phyloP scores from a whole-genome alignment of 2,888 invertebrate genomes.

The Brenthis ino region DNA sequence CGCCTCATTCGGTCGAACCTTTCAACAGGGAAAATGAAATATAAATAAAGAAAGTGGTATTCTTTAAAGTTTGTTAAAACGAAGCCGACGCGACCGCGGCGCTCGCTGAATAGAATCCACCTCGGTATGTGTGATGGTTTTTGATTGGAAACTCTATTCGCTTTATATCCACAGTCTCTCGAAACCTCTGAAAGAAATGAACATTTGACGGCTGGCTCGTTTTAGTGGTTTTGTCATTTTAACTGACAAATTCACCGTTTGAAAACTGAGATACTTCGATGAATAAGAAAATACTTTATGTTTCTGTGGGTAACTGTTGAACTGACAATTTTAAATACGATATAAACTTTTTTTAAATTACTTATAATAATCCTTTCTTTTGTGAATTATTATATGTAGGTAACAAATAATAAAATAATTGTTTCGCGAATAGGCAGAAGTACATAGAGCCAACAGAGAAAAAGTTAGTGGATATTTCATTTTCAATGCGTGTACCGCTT shows the following conservation, averaged over 20 bases:
- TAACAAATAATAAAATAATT: too few relatives aligned
- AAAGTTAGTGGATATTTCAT: too few relatives aligned
- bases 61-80: not conserved
- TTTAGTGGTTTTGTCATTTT: not conserved
- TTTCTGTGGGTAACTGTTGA: too few relatives aligned
- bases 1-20: not conserved
- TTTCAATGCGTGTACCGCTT: too few relatives aligned
- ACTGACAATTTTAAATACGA: too few relatives aligned
- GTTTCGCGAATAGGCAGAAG: too few relatives aligned
- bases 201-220: not conserved
- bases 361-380: too few relatives aligned
- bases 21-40: not conserved
- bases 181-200: not conserved
- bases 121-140: constrained; percentile 20
- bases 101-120: not conserved
- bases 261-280: too few relatives aligned
- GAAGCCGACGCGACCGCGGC: constrained; percentile 4
- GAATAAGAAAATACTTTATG: too few relatives aligned
- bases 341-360: too few relatives aligned
- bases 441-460: too few relatives aligned
- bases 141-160: constrained; percentile 30
- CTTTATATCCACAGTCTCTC: not conserved
- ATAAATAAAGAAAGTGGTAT: not conserved
- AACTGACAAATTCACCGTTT: not conserved
- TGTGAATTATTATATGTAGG: too few relatives aligned